Percentiles rank a stretch among this genome's conserved stretches.
Conservation (phyloP, 2,888 invertebrate genomes). For the Sphaerophoria rueppellii region DNA sequence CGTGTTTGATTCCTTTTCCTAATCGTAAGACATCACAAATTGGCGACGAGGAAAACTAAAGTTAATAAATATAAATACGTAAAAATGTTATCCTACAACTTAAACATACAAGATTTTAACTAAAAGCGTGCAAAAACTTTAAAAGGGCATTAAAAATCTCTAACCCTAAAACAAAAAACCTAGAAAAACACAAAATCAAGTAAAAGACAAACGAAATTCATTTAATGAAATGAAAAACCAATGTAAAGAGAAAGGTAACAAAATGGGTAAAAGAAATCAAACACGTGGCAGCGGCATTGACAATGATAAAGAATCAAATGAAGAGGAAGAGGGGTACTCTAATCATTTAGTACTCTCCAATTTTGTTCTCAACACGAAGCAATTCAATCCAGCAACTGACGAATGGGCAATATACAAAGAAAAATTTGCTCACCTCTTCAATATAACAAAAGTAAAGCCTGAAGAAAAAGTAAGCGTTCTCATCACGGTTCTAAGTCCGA, state of each 20-base stretch:
- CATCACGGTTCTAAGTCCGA: slow-evolving; percentile 20
- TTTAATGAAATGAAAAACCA: background rate
- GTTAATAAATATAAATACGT: background rate
- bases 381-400: slow-evolving; percentile 28
- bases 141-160: background rate
- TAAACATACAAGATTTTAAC: slow-evolving; percentile 3
- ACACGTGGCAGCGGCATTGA: background rate
- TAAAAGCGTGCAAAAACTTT: background rate
- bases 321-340: slow-evolving; percentile 21
- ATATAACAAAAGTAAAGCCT: slow-evolving; percentile 32
- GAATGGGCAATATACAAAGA: slow-evolving; percentile 31
- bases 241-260: background rate
- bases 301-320: slow-evolving; percentile 1
- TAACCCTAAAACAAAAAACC: background rate
- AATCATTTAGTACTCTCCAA: slow-evolving; percentile 21
- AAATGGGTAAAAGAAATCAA: slow-evolving; percentile 18
- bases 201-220: background rate
- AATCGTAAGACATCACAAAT: slow-evolving; percentile 3
- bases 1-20: background rate
- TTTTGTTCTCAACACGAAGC: slow-evolving; percentile 28
- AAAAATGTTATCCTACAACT: background rate
- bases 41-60: slow-evolving; percentile 19
- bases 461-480: slow-evolving; percentile 33
- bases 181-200: background rate
- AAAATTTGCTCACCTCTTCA: slow-evolving; percentile 29